phyloP scores from a whole-genome alignment of 2,797 vertebrate species.

The Austrolebias charrua region DNA sequence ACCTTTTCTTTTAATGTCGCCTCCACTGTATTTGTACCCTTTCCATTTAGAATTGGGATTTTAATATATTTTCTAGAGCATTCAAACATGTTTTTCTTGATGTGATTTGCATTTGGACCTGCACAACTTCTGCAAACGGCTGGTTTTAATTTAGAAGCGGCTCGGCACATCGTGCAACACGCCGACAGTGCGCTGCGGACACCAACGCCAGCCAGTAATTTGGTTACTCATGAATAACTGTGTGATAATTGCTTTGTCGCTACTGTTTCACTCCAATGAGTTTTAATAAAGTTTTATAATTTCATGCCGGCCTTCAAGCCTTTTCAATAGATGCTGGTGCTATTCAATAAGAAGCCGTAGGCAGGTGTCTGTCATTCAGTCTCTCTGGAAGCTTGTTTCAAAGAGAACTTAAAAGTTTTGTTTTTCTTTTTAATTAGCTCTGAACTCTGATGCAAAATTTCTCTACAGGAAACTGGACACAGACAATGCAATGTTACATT shows the following conservation, averaged over 20 bases:
- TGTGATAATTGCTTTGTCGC: conserved; percentile 69
- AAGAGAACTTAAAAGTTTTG: conserved; percentile 33
- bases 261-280: conserved; percentile 62
- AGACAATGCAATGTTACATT: conserved; percentile 30
- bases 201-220: conserved; percentile 51
- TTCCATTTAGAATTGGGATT: conserved; percentile 62
- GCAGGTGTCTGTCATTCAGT: conserved; percentile 47
- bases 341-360: conserved; percentile 60
- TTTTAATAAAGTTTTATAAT: conserved; percentile 78
- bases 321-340: conserved; percentile 76
- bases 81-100: conserved; percentile 53
- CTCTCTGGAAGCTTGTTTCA: conserved; percentile 36
- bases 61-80: conserved; percentile 65
- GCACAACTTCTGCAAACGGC: conserved; percentile 59
- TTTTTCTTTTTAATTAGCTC: conserved; percentile 29
- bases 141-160: conserved; percentile 51
- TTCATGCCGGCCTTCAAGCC: conserved; percentile 68
- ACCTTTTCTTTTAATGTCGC: conserved; percentile 56
- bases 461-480: conserved; percentile 21
- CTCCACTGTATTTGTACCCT: conserved; percentile 75
- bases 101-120: conserved; percentile 54
- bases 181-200: conserved; percentile 46
- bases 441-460: conserved; percentile 32
- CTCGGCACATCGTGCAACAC: conserved; percentile 12
- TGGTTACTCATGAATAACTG: conserved; percentile 56